A percentile compares a stretch with the other conserved stretches of the same genome.
Conservation (phyloP, 2,113 vertebrate species). For the Orientallactaga bullata region DNA sequence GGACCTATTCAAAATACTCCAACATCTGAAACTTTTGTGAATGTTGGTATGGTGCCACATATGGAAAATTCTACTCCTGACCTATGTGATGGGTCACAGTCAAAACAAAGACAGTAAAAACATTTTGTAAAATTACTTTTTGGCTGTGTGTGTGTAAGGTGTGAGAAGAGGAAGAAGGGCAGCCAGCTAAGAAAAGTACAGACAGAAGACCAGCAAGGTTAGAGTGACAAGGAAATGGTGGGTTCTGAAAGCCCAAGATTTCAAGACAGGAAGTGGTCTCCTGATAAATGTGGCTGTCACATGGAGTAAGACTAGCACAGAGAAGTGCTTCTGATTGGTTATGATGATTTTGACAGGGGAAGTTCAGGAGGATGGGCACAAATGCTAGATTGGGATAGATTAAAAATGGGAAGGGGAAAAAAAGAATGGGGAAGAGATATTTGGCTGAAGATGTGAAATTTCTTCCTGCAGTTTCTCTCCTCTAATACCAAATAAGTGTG, state of each 20-base stretch:
- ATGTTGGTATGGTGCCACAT: not conserved
- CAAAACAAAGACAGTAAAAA: not conserved
- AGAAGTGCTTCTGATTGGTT: not conserved
- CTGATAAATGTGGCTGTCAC: not conserved
- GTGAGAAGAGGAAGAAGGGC: not conserved
- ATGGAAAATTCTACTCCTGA: not conserved
- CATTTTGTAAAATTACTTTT: not conserved
- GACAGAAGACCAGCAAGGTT: not conserved
- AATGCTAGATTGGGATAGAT: not conserved
- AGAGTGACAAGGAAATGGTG: conserved; percentile 26
- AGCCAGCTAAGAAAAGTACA: conserved; percentile 43
- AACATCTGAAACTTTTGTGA: not conserved
- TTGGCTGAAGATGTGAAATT: conserved; percentile 37
- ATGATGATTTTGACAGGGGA: not conserved
- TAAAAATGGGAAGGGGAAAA: not conserved
- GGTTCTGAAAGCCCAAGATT: conserved; percentile 39
- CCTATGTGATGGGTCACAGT: not conserved
- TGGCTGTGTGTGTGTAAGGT: not conserved
- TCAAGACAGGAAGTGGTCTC: conserved; percentile 61
- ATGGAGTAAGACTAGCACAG: not conserved
- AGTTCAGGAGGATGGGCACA: not conserved
- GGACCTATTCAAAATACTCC: not conserved
- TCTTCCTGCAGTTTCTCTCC: not conserved
- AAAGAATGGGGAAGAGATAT: conserved; percentile 23
- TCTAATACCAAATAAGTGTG: not conserved